phyloP scores from a whole-genome alignment of 2,888 invertebrate species.

The Cheilosia vulpina region DNA sequence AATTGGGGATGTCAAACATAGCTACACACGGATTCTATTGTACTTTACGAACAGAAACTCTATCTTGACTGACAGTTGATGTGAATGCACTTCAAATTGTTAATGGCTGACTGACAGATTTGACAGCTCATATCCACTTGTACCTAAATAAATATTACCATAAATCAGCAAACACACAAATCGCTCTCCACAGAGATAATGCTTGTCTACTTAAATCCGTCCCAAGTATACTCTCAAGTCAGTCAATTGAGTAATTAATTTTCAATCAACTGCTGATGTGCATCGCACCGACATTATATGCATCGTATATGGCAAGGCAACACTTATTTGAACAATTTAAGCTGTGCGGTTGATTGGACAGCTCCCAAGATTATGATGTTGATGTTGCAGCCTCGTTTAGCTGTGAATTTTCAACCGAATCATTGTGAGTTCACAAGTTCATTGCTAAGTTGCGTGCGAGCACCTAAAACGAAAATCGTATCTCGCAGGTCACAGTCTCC shows the following conservation, averaged over 20 bases:
- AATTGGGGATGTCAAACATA: too few species aligned
- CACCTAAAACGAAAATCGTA: slow-evolving; percentile 5
- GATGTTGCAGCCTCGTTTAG: slow-evolving; percentile 24
- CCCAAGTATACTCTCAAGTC: slow-evolving; percentile 34
- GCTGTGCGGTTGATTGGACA: slow-evolving; percentile 48
- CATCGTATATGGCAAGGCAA: slow-evolving; percentile 20
- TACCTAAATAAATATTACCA: slow-evolving; percentile 30
- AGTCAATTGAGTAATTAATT: slow-evolving; percentile 54
- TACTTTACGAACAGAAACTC: neutral
- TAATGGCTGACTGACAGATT: slow-evolving; percentile 8
- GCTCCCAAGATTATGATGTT: slow-evolving; percentile 50
- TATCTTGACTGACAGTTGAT: neutral
- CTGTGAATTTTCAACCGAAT: slow-evolving; percentile 39
- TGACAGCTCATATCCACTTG: slow-evolving; percentile 25
- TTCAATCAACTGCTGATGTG: slow-evolving; percentile 12
- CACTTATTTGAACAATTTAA: slow-evolving; percentile 15
- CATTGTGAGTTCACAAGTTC: slow-evolving; percentile 68
- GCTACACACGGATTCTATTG: neutral
- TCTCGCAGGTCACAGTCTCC: neutral
- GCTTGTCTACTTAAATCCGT: slow-evolving; percentile 53
- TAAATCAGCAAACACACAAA: slow-evolving; percentile 23
- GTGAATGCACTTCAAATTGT: neutral
- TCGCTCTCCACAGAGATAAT: slow-evolving; percentile 27
- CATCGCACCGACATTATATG: slow-evolving; percentile 1
- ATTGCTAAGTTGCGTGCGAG: slow-evolving; percentile 39